These are phyloP conservation scores for Dasypus novemcinctus DNA, from an alignment of 2,113 vertebrate genomes.

Conservation along the genomic window DNA sequence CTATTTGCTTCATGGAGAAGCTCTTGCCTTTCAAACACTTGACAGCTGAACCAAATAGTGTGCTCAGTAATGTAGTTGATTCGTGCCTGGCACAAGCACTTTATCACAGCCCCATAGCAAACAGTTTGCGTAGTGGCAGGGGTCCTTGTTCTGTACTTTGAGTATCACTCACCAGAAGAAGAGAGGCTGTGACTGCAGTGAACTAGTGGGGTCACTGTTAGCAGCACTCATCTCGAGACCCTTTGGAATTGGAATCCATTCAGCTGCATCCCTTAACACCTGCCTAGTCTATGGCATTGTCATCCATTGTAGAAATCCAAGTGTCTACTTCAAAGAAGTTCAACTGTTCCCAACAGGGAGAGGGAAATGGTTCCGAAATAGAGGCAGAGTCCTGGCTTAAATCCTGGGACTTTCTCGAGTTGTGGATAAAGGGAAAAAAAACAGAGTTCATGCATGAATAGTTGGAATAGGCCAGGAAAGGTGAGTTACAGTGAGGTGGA, in stretches of 20 bases:
- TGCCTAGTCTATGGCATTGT: background rate
- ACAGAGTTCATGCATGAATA: background rate
- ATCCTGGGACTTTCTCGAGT: background rate
- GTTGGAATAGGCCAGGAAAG: background rate
- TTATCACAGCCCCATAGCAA: background rate
- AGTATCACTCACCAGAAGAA: background rate
- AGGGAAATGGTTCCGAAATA: background rate
- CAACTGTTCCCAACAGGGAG: background rate
- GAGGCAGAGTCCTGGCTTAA: background rate
- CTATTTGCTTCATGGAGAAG: background rate
- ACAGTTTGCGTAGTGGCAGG: background rate
- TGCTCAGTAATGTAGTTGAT: background rate
- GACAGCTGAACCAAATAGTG: background rate
- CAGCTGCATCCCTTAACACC: background rate
- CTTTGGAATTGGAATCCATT: background rate
- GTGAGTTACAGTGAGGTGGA: background rate
- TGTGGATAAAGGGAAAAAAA: background rate
- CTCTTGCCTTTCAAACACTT: background rate
- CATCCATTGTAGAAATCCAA: background rate
- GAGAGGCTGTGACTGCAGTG: background rate
- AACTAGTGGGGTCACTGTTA: background rate
- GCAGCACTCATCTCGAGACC: background rate
- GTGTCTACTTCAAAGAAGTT: background rate
- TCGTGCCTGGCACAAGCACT: background rate
- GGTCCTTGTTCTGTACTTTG: background rate